Evolutionary conservation across 2,113 vertebrate species (phyloP).

Genomic region (Calonectris borealis): DNA sequence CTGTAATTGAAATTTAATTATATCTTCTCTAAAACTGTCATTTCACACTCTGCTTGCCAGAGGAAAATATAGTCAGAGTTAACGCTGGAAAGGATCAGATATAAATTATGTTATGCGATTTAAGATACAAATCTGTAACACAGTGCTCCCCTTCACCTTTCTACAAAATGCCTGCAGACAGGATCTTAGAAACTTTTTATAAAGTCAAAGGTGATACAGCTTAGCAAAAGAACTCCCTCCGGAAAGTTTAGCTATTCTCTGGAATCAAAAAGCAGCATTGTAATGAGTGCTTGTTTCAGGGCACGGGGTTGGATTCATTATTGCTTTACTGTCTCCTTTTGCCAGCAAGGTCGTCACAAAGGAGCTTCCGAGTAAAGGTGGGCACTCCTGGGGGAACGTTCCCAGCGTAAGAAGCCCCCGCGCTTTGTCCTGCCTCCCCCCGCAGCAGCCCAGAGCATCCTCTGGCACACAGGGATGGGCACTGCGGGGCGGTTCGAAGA

Average conservation of each 20-base stretch:
- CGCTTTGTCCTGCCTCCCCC: neutral
- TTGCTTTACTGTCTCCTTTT: neutral
- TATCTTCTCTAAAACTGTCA: neutral
- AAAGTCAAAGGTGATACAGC: neutral
- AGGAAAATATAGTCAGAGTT: neutral
- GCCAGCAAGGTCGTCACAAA: neutral
- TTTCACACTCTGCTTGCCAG: neutral
- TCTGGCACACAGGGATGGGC: neutral
- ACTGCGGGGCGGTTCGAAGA: neutral
- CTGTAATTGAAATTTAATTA: slow-evolving; percentile 19
- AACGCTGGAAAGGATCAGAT: neutral
- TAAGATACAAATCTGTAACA: neutral
- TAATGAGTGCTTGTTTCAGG: neutral
- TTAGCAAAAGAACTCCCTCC: neutral
- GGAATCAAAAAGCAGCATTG: neutral
- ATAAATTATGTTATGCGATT: neutral
- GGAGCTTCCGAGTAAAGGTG: neutral
- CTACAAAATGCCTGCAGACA: neutral
- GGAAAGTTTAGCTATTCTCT: neutral
- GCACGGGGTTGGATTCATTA: neutral
- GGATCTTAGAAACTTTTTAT: neutral
- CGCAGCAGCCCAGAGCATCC: neutral
- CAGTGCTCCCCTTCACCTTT: neutral
- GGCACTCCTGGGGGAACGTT: neutral
- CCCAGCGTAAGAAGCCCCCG: neutral